Percentiles rank a stretch among this genome's conserved stretches.
Conservation (phyloP, 2,888 invertebrate genomes). For the Colostygia pectinataria region DNA sequence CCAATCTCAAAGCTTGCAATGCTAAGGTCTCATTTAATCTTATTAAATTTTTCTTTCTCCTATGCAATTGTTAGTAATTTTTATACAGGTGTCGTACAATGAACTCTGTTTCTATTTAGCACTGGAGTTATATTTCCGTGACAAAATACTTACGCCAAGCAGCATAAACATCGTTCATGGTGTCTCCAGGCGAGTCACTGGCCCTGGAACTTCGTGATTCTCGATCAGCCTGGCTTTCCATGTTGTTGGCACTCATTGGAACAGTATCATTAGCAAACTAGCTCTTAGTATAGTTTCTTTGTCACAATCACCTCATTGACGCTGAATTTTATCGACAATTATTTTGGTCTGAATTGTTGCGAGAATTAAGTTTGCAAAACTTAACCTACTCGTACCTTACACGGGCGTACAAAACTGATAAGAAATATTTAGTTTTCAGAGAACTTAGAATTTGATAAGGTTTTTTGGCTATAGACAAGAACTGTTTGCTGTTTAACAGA, state of each 20-base stretch:
- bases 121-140: too few relatives aligned
- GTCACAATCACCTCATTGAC: not conserved
- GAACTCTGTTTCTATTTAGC: too few relatives aligned
- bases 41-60: too few relatives aligned
- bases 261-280: constrained; percentile 19
- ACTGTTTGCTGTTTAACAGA: too few relatives aligned
- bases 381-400: not conserved
- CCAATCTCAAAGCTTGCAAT: too few relatives aligned
- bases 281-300: constrained; percentile 1
- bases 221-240: constrained; percentile 59
- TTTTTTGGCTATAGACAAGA: too few relatives aligned
- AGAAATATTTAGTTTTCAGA: constrained; percentile 1
- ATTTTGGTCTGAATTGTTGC: constrained; percentile 16
- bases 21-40: too few relatives aligned
- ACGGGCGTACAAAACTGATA: constrained; percentile 6
- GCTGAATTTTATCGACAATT: not conserved
- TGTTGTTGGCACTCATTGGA: constrained; percentile 36
- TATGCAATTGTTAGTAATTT: too few relatives aligned
- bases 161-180: constrained; percentile 85
- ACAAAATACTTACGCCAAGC: constrained; percentile 84
- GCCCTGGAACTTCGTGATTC: constrained; percentile 70
- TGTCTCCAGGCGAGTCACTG: constrained; percentile 81
- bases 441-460: not conserved
- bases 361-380: constrained; percentile 5
- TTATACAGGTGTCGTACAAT: too few relatives aligned